Conservation (phyloP, 2,797 vertebrate species). For the Sebastes hubbsi region DNA sequence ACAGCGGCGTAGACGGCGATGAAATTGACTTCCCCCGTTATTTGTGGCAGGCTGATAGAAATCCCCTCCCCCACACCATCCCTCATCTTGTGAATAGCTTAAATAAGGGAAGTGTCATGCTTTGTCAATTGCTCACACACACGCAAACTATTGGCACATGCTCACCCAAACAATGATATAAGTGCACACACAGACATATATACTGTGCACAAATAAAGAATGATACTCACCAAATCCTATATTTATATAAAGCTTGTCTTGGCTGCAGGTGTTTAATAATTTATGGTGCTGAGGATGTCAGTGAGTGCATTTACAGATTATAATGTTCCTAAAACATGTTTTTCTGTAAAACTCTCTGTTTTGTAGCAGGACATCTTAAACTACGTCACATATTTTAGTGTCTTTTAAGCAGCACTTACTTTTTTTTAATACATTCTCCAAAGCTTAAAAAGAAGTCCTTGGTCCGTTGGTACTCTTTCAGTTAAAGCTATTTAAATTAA, state of each 20-base stretch:
- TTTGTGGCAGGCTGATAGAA: constrained; percentile 58
- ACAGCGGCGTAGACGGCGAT: constrained; percentile 30
- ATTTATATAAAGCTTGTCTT: neutral
- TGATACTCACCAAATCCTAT: constrained; percentile 1
- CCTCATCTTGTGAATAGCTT: constrained; percentile 42
- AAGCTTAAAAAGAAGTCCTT: neutral
- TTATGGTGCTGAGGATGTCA: neutral
- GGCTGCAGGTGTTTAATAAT: constrained; percentile 15
- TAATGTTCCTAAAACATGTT: neutral
- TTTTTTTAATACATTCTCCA: neutral
- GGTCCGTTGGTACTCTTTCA: neutral
- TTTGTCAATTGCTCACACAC: constrained; percentile 31
- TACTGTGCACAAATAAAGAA: constrained; percentile 24
- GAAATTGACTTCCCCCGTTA: constrained; percentile 58
- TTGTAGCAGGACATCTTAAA: neutral
- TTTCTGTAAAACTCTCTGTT: neutral
- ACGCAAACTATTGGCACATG: constrained; percentile 1
- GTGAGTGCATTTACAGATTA: neutral
- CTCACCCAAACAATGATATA: neutral
- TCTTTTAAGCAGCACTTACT: neutral
- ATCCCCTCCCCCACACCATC: constrained; percentile 46
- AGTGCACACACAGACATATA: neutral
- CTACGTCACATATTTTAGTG: neutral
- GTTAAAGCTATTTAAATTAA: neutral
- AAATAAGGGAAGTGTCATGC: constrained; percentile 52